These are phyloP conservation scores for Tetramorium simillimum DNA, from an alignment of 1,140 invertebrate genomes.

Conservation along the genomic window DNA sequence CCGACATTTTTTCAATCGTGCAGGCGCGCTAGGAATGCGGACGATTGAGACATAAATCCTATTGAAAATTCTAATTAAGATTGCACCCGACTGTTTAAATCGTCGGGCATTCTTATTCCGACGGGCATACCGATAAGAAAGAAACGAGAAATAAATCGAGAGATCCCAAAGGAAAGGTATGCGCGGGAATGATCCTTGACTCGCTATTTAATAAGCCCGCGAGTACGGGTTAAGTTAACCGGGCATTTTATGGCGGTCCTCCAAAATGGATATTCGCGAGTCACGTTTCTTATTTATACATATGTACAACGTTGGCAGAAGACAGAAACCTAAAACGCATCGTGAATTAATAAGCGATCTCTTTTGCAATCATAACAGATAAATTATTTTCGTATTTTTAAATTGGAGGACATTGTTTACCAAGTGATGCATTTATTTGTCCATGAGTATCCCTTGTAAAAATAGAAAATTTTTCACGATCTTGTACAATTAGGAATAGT, in stretches of 20 bases:
- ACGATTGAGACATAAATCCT: slow-evolving; percentile 37
- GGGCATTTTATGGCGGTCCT: not conserved
- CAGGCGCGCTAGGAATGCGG: slow-evolving; percentile 17
- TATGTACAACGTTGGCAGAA: not conserved
- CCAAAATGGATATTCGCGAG: slow-evolving; percentile 5
- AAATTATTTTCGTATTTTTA: not conserved
- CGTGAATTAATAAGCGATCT: slow-evolving; percentile 28
- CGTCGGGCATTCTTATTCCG: not conserved
- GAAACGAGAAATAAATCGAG: not conserved
- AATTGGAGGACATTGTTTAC: not conserved
- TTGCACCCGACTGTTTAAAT: slow-evolving; percentile 25
- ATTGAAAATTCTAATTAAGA: slow-evolving; percentile 56
- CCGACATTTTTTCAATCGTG: slow-evolving; percentile 14
- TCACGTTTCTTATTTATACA: slow-evolving; percentile 29
- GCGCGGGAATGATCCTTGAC: not conserved
- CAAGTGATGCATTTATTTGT: not conserved
- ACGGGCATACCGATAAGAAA: not conserved
- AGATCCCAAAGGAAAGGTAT: not conserved
- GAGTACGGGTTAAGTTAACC: not conserved
- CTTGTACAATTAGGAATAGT: not conserved
- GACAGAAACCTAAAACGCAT: slow-evolving; percentile 19
- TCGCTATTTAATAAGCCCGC: slow-evolving; percentile 10
- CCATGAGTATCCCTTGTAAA: not conserved
- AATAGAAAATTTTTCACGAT: not conserved
- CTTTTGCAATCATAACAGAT: slow-evolving; percentile 22